Evolutionary conservation across 2,113 vertebrate species (phyloP).

Genomic region (Theristicus caerulescens): DNA sequence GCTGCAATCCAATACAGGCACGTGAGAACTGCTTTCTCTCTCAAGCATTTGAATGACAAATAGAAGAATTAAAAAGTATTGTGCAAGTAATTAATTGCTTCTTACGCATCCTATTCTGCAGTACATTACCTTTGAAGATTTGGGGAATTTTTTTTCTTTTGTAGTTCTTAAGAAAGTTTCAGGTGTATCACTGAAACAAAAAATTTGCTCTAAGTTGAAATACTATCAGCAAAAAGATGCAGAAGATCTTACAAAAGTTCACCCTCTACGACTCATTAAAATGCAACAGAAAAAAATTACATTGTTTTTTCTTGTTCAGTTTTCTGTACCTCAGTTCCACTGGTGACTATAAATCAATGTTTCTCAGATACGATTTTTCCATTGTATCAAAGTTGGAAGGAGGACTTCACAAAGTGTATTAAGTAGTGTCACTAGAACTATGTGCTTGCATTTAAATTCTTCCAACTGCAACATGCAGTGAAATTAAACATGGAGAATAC

Average conservation of each 20-base stretch:
- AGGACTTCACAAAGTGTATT: background rate
- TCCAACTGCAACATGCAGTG: background rate
- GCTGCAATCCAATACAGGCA: background rate
- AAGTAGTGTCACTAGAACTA: background rate
- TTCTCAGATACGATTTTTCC: background rate
- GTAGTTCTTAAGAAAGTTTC: background rate
- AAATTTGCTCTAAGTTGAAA: background rate
- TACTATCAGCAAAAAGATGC: background rate
- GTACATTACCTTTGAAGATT: background rate
- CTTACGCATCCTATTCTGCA: background rate
- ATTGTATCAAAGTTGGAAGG: background rate
- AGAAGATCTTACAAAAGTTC: background rate
- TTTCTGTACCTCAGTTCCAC: background rate
- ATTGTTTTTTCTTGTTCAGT: background rate
- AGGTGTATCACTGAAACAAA: background rate
- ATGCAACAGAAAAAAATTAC: background rate
- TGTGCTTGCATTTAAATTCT: background rate
- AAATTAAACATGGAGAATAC: background rate
- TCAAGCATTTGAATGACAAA: background rate
- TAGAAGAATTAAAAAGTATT: background rate
- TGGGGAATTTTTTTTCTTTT: background rate
- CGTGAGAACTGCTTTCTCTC: background rate
- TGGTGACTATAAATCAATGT: background rate
- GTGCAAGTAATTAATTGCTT: background rate
- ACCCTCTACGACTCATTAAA: background rate